Percentiles rank a stretch among this genome's conserved stretches.
phyloP scores from a whole-genome alignment of 1,140 invertebrate species.

The Ceratitis capitata region DNA sequence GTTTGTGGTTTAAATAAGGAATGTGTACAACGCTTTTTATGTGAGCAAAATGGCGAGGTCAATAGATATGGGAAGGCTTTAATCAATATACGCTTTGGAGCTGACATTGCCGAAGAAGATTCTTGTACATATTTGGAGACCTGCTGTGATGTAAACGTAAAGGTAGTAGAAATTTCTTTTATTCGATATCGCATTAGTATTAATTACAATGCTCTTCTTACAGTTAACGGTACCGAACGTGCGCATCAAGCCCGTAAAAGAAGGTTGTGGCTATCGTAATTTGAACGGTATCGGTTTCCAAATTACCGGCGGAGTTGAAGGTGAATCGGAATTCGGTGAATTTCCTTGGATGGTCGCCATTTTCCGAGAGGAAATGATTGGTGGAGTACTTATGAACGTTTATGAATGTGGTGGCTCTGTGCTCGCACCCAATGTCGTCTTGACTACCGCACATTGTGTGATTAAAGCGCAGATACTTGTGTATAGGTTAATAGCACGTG shows the following conservation, averaged over 20 bases:
- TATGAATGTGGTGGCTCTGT: slow-evolving; percentile 75
- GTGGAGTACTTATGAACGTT: slow-evolving; percentile 67
- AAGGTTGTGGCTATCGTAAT: slow-evolving; percentile 77
- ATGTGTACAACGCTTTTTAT: slow-evolving; percentile 59
- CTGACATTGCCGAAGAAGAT: background rate
- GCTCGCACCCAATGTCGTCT: slow-evolving; percentile 71
- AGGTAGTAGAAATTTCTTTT: slow-evolving; percentile 46
- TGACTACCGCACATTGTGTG: slow-evolving; percentile 76
- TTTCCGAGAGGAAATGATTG: slow-evolving; percentile 69
- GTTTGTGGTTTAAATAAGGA: slow-evolving; percentile 65
- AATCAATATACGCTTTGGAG: slow-evolving; percentile 72
- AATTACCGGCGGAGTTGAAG: slow-evolving; percentile 73
- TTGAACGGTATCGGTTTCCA: slow-evolving; percentile 75
- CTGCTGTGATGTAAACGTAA: slow-evolving; percentile 56
- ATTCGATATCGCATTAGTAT: background rate
- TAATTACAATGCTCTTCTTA: background rate
- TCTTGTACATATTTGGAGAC: slow-evolving; percentile 53
- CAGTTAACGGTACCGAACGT: slow-evolving; percentile 35
- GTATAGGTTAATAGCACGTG: slow-evolving; percentile 66
- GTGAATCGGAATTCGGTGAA: slow-evolving; percentile 68
- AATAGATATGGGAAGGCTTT: slow-evolving; percentile 76
- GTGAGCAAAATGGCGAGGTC: slow-evolving; percentile 67
- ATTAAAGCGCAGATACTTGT: slow-evolving; percentile 42
- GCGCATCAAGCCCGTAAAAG: slow-evolving; percentile 42
- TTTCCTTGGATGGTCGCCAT: slow-evolving; percentile 88